Evolutionary conservation across 2,797 vertebrate species (phyloP).

Genomic region (Falco concolor): DNA sequence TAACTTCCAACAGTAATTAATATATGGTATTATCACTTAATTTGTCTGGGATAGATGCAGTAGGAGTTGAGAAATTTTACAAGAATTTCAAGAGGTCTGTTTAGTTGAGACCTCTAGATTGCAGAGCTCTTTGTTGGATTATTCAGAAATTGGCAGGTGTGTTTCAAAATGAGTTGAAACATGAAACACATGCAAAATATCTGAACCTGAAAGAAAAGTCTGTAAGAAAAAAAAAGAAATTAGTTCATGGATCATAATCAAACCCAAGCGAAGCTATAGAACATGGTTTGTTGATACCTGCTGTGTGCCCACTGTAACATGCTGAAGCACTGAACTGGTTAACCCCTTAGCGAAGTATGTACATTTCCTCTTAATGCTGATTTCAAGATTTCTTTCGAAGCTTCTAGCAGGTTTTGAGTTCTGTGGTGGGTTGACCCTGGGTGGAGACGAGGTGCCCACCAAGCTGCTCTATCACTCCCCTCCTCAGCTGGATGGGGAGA

Average conservation of each 20-base stretch:
- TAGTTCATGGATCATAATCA: background rate
- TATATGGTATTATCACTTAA: background rate
- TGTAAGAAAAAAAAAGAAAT: background rate
- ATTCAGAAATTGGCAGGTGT: background rate
- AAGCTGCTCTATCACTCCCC: background rate
- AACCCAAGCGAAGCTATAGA: background rate
- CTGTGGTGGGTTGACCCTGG: background rate
- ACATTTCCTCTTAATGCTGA: background rate
- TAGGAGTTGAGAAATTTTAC: background rate
- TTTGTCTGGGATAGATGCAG: background rate
- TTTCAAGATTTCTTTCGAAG: background rate
- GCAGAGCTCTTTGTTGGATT: background rate
- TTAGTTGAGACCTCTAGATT: background rate
- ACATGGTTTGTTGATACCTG: background rate
- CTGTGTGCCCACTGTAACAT: background rate
- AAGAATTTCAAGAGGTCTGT: background rate
- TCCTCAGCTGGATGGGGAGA: background rate
- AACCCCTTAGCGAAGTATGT: background rate
- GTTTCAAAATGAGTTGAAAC: background rate
- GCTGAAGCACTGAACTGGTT: background rate
- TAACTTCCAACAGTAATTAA: background rate
- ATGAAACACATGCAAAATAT: background rate
- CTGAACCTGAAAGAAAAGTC: background rate
- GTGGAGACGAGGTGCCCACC: background rate
- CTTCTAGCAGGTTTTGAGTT: background rate